phyloP scores from a whole-genome alignment of 2,888 invertebrate species.

The Cordilura impudica region DNA sequence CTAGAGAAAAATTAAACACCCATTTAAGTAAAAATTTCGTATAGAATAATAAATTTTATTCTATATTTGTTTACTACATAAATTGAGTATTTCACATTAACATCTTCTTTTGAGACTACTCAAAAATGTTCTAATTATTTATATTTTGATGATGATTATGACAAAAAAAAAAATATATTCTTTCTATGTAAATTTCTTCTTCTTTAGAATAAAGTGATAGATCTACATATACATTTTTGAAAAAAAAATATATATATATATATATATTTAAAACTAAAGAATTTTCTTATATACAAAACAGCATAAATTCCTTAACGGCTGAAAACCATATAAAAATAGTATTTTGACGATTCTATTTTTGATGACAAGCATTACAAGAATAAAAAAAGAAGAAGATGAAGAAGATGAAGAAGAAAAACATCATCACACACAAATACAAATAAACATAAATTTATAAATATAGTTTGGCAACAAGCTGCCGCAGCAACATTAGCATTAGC shows the following conservation, averaged over 20 bases:
- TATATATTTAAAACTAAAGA: not conserved
- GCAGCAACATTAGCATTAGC: conserved; percentile 7
- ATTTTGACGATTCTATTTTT: conserved; percentile 61
- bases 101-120: too few species aligned
- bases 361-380: conserved; percentile 53
- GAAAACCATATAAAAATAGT: conserved; percentile 54
- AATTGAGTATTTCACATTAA: too few species aligned
- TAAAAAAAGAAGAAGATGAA: not conserved
- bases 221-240: not conserved
- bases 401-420: not conserved
- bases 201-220: too few species aligned
- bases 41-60: too few species aligned
- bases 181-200: too few species aligned
- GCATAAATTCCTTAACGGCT: conserved; percentile 59
- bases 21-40: too few species aligned
- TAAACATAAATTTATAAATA: not conserved
- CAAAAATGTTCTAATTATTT: too few species aligned
- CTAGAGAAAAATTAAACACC: too few species aligned
- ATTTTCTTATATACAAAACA: not conserved
- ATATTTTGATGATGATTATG: too few species aligned
- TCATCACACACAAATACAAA: not conserved
- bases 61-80: too few species aligned
- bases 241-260: not conserved
- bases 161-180: too few species aligned
- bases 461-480: conserved; percentile 14